Percentiles rank a stretch among this genome's conserved stretches.
These are phyloP conservation scores for Cochlearius cochlearius DNA, from an alignment of 2,113 vertebrate species.

Conservation along the genomic window DNA sequence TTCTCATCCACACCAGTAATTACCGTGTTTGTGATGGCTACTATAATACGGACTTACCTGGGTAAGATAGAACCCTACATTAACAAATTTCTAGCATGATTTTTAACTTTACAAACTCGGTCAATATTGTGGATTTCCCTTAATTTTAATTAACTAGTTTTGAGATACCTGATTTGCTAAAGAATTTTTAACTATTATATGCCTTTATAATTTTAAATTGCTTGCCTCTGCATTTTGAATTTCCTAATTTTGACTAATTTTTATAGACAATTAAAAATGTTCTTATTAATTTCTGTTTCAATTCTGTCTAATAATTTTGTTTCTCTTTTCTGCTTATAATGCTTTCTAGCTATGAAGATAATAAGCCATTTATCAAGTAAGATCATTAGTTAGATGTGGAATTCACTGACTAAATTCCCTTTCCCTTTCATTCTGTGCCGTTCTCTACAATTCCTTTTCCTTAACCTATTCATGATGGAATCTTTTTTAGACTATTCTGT, in stretches of 20 bases:
- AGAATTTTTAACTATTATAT: conserved; percentile 73
- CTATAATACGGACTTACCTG: conserved; percentile 99
- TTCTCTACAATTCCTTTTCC: conserved; percentile 72
- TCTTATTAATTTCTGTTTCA: conserved; percentile 87
- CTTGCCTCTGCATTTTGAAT: conserved; percentile 81
- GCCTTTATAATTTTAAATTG: conserved; percentile 80
- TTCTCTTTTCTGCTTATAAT: conserved; percentile 98
- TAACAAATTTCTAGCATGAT: conserved; percentile 83
- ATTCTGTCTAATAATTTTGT: conserved; percentile 92
- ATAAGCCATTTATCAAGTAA: conserved; percentile 99
- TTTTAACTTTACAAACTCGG: conserved; percentile 75
- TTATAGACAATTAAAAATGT: conserved; percentile 81
- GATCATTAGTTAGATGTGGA: conserved; percentile 92
- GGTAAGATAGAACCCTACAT: conserved; percentile 94
- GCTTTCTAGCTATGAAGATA: conserved; percentile 99
- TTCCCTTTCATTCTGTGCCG: conserved; percentile 76
- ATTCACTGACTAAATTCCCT: conserved; percentile 79
- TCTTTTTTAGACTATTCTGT: conserved; percentile 73
- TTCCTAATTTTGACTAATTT: conserved; percentile 80
- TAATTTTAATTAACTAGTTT: conserved; percentile 74
- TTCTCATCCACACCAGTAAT: conserved; percentile 96
- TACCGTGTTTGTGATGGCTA: conserved; percentile 99
- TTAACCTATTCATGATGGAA: conserved; percentile 78
- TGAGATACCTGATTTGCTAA: conserved; percentile 77
- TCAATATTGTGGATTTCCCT: conserved; percentile 79